Evolutionary conservation across 1,140 invertebrate species (phyloP).

Genomic region (Drosophila ironensis): DNA sequence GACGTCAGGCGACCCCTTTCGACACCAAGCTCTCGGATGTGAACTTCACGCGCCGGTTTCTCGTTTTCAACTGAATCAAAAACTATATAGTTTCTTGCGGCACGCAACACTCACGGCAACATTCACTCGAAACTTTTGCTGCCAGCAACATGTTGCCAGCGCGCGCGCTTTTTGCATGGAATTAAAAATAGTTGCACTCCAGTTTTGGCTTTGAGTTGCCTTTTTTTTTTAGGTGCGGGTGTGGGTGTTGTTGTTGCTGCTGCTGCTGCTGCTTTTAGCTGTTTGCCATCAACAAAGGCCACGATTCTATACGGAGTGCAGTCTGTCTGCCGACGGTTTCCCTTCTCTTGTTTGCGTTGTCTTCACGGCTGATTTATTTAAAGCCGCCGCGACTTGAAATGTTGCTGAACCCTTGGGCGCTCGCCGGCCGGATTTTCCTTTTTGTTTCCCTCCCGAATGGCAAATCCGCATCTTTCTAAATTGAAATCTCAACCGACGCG

Average conservation of each 20-base stretch:
- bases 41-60: conserved; percentile 57
- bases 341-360: conserved; percentile 11
- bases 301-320: conserved; percentile 48
- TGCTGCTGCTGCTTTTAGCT: no score
- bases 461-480: conserved; percentile 17
- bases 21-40: background rate
- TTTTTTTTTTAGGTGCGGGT: conserved; percentile 44
- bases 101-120: background rate
- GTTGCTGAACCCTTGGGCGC: conserved; percentile 77
- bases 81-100: no score
- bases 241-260: conserved; percentile 21
- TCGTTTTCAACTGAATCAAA: conserved; percentile 11
- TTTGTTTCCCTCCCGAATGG: conserved; percentile 18
- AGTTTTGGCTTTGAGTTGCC: conserved; percentile 38
- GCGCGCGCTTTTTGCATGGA: conserved; percentile 54
- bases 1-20: background rate
- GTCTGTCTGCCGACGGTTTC: conserved; percentile 1
- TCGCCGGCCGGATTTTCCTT: conserved; percentile 49
- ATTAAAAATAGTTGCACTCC: conserved; percentile 75
- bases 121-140: conserved; percentile 8
- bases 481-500: conserved; percentile 31
- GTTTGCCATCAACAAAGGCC: conserved; percentile 50
- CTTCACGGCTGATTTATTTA: conserved; percentile 72
- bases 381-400: conserved; percentile 61
- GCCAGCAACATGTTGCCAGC: conserved; percentile 53